Base-by-base conservation (phyloP, 2,797 vertebrate genomes). In the Enteromius anoplus region DNA sequence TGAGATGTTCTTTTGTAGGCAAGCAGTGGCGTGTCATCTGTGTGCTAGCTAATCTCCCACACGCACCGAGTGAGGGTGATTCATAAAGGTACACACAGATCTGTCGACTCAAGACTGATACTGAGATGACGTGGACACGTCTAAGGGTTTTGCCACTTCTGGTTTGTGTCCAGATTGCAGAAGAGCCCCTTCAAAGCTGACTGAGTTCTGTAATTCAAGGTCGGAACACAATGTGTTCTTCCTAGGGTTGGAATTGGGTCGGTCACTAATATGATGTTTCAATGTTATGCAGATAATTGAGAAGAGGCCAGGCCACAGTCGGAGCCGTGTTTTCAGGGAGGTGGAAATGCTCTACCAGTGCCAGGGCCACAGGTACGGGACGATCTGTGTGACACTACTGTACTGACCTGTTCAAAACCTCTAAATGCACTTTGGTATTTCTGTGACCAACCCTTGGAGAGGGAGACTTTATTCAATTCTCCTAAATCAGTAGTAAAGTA, bases 301-400 rank as follows among this genome's bases (percentile, higher is more conserved):
- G 92, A 99, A 99, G 90, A 93, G 97, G 88, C 96, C 96, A 0
- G 97, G 97, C 42, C 97, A 97, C 90, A 98, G 97, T 90, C 96
- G 98, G 80, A 97, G 95, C 84, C 91, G 98, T 68, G 98, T 99
- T 77, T 99, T 99, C 90, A 95, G 97, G 32, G 98, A 99, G 91
- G 98, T 99, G 88, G 98, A 99, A 93, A 99, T 98, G 97, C 95
- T 99, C n/a, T 98, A 99, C 78, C 98, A 99, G 91, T 99, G 98
- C 92, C 98, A 99, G 93, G 98, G 98, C 62, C 97, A 99, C 93
- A 96, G 97, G 98, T 97, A 94, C 0, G 14, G 23, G 26, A 73
- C 70, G 11, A 64, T 7, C 15, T 4, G 2, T 65, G 15, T 76
- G 12, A 21, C 4, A 49, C 26, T 60, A 40, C 40, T 40, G 34